These are phyloP conservation scores for Lepidocolaptes lacrymiger DNA, from an alignment of 2,797 vertebrate genomes.

Conservation along the genomic window DNA sequence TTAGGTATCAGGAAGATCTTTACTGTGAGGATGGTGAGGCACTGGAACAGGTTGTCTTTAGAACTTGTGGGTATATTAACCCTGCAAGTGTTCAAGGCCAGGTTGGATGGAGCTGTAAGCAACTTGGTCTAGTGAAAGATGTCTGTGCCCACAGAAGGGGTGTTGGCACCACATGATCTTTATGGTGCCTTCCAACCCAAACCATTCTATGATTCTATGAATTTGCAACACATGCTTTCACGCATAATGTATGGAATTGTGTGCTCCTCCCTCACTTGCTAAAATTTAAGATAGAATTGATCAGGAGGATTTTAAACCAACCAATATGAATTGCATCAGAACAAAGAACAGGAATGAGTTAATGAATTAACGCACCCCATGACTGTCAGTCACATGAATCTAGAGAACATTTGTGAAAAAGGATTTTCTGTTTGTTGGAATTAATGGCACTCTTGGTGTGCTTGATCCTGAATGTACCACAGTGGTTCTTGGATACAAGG, in stretches of 20 bases:
- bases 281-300: not conserved
- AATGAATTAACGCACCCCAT: not conserved
- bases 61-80: fast-evolving
- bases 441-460: fast-evolving
- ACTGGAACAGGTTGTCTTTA: not conserved
- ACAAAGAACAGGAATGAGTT: not conserved
- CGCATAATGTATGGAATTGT: not conserved
- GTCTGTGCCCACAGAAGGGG: not conserved
- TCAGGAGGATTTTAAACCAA: not conserved
- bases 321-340: not conserved
- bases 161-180: not conserved
- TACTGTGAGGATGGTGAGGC: not conserved
- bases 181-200: not conserved
- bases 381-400: not conserved
- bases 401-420: not conserved
- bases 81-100: not conserved
- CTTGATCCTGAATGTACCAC: fast-evolving
- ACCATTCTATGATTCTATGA: not conserved
- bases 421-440: not conserved
- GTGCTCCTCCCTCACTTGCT: not conserved
- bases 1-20: not conserved
- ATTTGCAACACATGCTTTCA: not conserved
- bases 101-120: not conserved
- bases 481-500: not conserved
- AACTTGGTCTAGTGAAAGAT: not conserved